A percentile compares a stretch with the other conserved stretches of the same genome.
Conservation (phyloP, 2,797 vertebrate genomes). For the Mionectes olivaceus region DNA sequence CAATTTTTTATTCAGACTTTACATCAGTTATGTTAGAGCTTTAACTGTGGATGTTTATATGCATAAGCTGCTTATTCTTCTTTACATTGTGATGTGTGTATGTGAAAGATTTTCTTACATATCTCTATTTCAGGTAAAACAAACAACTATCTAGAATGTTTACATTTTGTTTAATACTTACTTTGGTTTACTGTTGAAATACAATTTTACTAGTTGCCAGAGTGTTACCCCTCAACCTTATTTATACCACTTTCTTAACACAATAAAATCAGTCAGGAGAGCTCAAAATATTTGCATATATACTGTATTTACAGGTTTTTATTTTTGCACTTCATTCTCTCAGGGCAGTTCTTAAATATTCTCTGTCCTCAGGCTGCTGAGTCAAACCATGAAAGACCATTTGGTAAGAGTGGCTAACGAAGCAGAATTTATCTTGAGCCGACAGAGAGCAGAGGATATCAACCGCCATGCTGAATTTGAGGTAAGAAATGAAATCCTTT, state of each 20-base stretch:
- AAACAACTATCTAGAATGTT: not conserved
- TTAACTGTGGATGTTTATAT: not conserved
- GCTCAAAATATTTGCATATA: not conserved
- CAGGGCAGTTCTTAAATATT: constrained; percentile 5
- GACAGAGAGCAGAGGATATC: constrained; percentile 96
- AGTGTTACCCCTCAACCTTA: not conserved
- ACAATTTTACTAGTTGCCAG: not conserved
- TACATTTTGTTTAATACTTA: not conserved
- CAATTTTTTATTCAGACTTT: not conserved
- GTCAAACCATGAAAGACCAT: constrained; percentile 99
- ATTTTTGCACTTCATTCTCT: not conserved
- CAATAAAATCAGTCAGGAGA: not conserved
- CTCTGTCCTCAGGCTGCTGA: constrained; percentile 86
- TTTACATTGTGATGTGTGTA: not conserved
- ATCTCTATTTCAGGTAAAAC: not conserved
- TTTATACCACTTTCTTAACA: not conserved
- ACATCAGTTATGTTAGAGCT: not conserved
- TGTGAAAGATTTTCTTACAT: not conserved
- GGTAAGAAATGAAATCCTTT: constrained; percentile 78
- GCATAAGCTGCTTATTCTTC: not conserved
- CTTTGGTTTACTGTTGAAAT: not conserved
- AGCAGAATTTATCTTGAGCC: constrained; percentile 96
- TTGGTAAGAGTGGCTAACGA: constrained; percentile 97
- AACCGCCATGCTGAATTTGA: constrained; percentile 98
- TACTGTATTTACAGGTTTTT: not conserved